Evolutionary conservation across 2,113 vertebrate genomes (phyloP), one percentile per base, ranked within the genome.

Genomic region (Dasyprocta punctata): DNA sequence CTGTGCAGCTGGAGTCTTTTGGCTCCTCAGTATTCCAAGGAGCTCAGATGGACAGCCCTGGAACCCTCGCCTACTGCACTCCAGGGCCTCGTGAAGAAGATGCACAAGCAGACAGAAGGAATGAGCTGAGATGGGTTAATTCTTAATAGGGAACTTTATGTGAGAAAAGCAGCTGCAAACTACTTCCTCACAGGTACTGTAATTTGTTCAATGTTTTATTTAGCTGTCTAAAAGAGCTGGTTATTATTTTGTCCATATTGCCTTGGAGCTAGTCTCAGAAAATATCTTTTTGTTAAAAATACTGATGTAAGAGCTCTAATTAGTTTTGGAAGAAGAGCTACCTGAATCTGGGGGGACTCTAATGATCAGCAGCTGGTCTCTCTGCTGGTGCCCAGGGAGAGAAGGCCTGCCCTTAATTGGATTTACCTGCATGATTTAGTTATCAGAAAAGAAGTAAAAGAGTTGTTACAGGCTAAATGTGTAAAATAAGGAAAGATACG

Each of bases 401-500:
- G 61, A 89, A 90, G 49, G 58, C 28, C 28, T 75, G 24, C 54
- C 28, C 86, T 86, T 97, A 90, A 96, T 87, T 96, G 92, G 73
- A 97, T 95, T 97, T 97, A 95, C 86, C 78, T 97, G 84, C 22
- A 30, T 94, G 80, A 91, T 91, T 93, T 92, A 63, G 69, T 95
- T 94, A 93, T 61, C 36, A 33, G 87, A 91, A 69, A 92, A 92
- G 71, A 92, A 86, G 60, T 49, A 94, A 73, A 80, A 93, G 83
- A 80, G 20, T 65, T 90, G 8, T 44, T 28, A 78, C 24, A 56
- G 87, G 84, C 78, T 93, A 96, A 95, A 96, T 89, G 80, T 19
- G 44, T 77, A 90, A 86, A 93, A 80, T 86, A 86, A 92, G 49
- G n/a, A 61, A 63, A 95, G 86, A 19, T 94, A 44, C 0, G 1